Percentiles rank a stretch among this genome's conserved stretches.
Evolutionary conservation across 2,797 vertebrate species (phyloP).

Genomic region (Enteromius afrohamiltoni): DNA sequence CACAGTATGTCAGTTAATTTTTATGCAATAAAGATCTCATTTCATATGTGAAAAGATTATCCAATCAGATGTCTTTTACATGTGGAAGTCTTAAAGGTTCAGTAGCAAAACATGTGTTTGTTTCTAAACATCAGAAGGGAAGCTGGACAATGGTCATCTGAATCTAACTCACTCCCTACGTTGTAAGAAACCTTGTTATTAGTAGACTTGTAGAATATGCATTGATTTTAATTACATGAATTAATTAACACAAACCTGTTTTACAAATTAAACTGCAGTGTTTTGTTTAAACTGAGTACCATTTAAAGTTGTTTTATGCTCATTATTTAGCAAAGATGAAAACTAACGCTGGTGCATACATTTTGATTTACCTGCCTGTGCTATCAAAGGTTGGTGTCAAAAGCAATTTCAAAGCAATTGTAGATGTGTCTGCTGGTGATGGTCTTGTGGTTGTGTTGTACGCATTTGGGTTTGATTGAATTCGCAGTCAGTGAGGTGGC

Average conservation of each 20-base stretch:
- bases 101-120: neutral
- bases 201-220: no score
- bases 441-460: constrained; percentile 20
- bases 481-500: neutral
- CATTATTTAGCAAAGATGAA: constrained; percentile 7
- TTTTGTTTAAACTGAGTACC: neutral
- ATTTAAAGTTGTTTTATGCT: constrained; percentile 1
- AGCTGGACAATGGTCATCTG: neutral
- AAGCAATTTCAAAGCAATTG: constrained; percentile 11
- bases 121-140: constrained; percentile 6
- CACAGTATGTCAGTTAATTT: neutral
- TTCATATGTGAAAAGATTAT: neutral
- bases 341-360: neutral
- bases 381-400: constrained; percentile 7
- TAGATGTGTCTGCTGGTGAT: constrained; percentile 9
- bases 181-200: no score
- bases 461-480: constrained; percentile 9
- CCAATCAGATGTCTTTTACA: neutral
- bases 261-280: neutral
- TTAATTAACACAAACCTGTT: neutral
- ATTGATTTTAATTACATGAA: neutral
- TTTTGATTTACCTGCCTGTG: neutral
- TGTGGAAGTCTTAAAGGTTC: neutral
- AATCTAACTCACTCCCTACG: no score
- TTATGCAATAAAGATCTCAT: constrained; percentile 3